Evolutionary conservation across 2,113 vertebrate species (phyloP), one percentile per base, ranked within the genome.

Genomic region (Phodopus roborovskii): DNA sequence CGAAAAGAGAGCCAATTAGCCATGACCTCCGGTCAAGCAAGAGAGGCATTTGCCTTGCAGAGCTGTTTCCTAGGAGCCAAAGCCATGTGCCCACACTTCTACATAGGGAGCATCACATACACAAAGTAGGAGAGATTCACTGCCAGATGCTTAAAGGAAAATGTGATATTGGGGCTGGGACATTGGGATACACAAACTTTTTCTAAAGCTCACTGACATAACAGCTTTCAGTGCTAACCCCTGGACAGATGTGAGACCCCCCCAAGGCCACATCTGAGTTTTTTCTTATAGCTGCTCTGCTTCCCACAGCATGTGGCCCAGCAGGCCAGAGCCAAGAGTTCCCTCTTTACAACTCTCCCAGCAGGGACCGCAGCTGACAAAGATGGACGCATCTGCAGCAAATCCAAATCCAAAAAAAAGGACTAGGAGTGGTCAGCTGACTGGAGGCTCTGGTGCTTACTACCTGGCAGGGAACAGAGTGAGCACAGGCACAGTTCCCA

Each of bases 371-470:
- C 16, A 64, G 45, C 50, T n/a, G 73, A 56, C 36, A 4, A 11
- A 70, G 7, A 33, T 0, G 2, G 33, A 39, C 4, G 0, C 17
- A 79, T 56, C 9, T 10, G 20, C 1, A 2, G 48, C 58, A 50
- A 90, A 26, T 22, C 30, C 50, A 77, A 74, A 56, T 26, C 53
- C 45, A 28, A 68, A 64, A 39, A 33, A 42, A 64, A 89, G 64
- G 62, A 82, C 20, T 56, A 11, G 36, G 64, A 1, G 0, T 0
- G 2, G 0, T 0, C 8, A 19, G 16, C 9, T 66, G 7, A 24
- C 9, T 92, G 62, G n/a, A 39, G 10, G 62, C 66, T 39, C 39
- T 9, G 30, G 12, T 36, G 62, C 53, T 79, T 7, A 19, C 20
- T 56, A 13, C n/a, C 9, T 17, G 24, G 39, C 19, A 28, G 42